Evolutionary conservation across 2,888 invertebrate genomes (phyloP), one percentile per base, ranked within the genome.

Genomic region (Odontothrips loti): DNA sequence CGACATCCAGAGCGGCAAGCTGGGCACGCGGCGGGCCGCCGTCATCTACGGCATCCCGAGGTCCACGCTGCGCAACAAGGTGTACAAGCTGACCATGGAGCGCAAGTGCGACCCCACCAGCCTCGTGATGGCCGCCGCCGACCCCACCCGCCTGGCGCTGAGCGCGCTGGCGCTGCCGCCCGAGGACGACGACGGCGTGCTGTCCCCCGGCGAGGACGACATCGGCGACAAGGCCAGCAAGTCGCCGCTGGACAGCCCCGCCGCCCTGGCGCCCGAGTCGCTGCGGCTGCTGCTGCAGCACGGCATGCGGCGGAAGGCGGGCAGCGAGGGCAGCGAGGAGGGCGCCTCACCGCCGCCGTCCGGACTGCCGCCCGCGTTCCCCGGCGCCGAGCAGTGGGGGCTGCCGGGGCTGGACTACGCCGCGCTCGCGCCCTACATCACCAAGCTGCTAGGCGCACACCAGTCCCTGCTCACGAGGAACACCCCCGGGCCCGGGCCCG

Each of bases 1-100:
- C 82, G 98, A 98, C 88, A 97, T 98, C 86, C 94, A 96, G 87
- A 94, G 94, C 84, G 97, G 97, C 27, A 94, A 96, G 86, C 90
- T 98, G 84, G 98, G 97, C 84, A 97, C 97, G 10, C 90, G 98
- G 79, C 91, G 98, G 82, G 98, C 98, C 12, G 96, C 98, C 81
- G 96, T 96, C 81, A 94, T 97, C 85, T 99, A 99, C 88, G 97
- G 97, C 85, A 97, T 98, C 87, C 98, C 98, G 11, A 92, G 98
- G 84, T 97, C 98, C 84, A 98, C 98, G 47, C 91, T 99, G 80
- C 92, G 98, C 83, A 99, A 98, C 90, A 99, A 99, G 89, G 96
- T 95, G 86, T 94, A 94, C 90, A 96, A 96, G 88, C 89, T 95
- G 86, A 90, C 92, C 82, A 89, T 93, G 88, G 94, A 94, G 85